These are phyloP conservation scores for Melanocharis versteri DNA, from an alignment of 2,113 vertebrate genomes.

Conservation along the genomic window DNA sequence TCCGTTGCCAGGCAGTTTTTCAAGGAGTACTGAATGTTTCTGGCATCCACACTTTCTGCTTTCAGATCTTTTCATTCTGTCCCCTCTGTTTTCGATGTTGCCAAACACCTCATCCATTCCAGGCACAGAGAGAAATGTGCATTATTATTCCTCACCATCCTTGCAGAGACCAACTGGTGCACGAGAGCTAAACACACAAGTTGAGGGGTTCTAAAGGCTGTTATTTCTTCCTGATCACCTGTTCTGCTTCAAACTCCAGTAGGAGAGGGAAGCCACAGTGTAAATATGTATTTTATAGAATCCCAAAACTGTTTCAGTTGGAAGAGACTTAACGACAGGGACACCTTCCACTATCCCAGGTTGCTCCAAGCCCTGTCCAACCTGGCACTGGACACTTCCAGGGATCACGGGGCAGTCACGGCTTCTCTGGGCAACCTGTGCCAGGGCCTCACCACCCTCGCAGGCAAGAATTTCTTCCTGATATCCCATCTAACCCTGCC, in stretches of 20 bases:
- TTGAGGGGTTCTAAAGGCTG: not conserved
- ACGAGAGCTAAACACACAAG: accelerated
- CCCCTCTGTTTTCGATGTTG: not conserved
- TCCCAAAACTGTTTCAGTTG: not conserved
- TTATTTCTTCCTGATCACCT: not conserved
- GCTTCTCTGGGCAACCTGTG: not conserved
- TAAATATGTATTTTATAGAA: not conserved
- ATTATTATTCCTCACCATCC: not conserved
- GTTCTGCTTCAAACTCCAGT: not conserved
- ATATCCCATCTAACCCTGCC: too few relatives aligned
- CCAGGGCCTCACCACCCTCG: not conserved
- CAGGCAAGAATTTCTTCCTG: too few relatives aligned
- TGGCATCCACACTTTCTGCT: not conserved
- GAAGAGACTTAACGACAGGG: not conserved
- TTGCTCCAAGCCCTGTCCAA: not conserved
- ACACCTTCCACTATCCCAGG: not conserved
- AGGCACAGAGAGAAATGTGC: accelerated
- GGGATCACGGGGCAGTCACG: not conserved
- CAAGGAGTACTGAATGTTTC: not conserved
- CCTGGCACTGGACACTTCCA: not conserved
- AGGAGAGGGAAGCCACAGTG: not conserved
- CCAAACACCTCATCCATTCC: not conserved
- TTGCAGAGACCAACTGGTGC: not conserved
- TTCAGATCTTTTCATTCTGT: not conserved
- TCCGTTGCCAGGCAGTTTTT: not conserved